These are phyloP conservation scores for Phalacrocorax aristotelis DNA, from an alignment of 2,113 vertebrate genomes.

Conservation along the genomic window DNA sequence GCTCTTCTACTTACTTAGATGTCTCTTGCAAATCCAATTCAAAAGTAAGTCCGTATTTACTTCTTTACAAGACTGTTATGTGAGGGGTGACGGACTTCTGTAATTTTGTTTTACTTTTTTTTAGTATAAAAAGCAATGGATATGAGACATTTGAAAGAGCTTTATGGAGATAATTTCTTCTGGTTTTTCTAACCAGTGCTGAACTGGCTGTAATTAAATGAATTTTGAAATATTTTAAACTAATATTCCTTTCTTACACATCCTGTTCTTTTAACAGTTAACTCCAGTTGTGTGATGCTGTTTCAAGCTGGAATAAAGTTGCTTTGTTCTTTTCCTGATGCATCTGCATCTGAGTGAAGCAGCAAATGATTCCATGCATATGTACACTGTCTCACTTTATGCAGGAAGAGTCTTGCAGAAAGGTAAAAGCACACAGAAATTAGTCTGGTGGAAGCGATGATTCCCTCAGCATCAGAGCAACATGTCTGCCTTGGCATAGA, in stretches of 20 bases:
- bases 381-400: neutral
- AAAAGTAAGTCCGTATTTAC: neutral
- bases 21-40: neutral
- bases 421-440: neutral
- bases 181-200: neutral
- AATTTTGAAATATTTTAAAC: neutral
- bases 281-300: neutral
- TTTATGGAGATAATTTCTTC: neutral
- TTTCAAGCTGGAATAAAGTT: neutral
- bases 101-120: neutral
- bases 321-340: neutral
- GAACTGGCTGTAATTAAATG: neutral
- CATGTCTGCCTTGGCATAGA: neutral
- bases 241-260: neutral
- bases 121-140: neutral
- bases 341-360: neutral
- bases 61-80: neutral
- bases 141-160: neutral
- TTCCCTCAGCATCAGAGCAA: neutral
- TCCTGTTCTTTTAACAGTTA: neutral
- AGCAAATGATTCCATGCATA: neutral
- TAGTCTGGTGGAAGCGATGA: neutral
- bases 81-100: neutral
- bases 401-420: neutral
- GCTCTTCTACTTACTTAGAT: neutral